These are phyloP conservation scores for Ceryle rudis DNA, from an alignment of 2,797 vertebrate species.

Conservation along the genomic window DNA sequence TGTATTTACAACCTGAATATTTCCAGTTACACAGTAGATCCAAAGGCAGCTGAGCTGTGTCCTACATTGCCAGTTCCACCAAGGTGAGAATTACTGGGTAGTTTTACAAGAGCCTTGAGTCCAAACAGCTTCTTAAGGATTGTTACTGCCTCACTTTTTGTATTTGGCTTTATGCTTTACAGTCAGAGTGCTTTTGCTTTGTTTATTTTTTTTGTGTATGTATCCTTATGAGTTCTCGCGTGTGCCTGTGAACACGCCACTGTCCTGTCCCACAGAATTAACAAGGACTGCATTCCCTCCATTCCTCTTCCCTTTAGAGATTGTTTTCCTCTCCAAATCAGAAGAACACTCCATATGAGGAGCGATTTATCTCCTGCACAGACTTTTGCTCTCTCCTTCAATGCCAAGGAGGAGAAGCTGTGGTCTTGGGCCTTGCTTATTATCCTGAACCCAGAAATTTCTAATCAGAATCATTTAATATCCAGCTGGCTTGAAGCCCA, in stretches of 20 bases:
- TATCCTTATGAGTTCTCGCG: neutral
- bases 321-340: neutral
- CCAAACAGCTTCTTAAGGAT: neutral
- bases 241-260: neutral
- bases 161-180: neutral
- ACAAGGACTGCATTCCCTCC: neutral
- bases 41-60: constrained; percentile 71
- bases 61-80: constrained; percentile 80
- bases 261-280: neutral
- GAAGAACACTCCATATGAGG: neutral
- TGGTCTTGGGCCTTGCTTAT: neutral
- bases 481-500: neutral
- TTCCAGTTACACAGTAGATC: constrained; percentile 73
- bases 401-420: neutral
- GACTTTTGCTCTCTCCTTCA: neutral
- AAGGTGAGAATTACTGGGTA: constrained; percentile 67
- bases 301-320: neutral
- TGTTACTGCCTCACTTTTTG: neutral
- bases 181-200: neutral
- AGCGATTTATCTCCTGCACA: neutral
- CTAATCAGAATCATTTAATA: neutral
- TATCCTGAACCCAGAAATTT: neutral
- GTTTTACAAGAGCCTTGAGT: neutral
- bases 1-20: constrained; percentile 78
- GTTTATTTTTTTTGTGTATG: neutral